A percentile compares a stretch with the other conserved stretches of the same genome.
These are phyloP conservation scores for Acrobeloides nanus DNA, from an alignment of 2,888 invertebrate genomes.

Conservation along the genomic window DNA sequence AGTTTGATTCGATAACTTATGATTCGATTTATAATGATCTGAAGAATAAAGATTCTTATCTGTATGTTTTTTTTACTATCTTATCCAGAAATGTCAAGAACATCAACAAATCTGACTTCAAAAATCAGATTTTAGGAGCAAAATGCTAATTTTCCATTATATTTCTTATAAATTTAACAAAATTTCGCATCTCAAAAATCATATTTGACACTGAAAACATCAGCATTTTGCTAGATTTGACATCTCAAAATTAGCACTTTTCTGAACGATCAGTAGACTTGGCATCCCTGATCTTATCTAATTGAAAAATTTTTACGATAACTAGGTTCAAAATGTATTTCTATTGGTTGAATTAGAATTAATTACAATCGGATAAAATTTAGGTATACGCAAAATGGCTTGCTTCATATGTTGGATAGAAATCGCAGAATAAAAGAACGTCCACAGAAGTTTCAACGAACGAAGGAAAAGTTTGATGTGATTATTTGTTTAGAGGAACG, in stretches of 20 bases:
- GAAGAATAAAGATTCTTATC: conserved; percentile 28
- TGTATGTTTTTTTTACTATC: conserved; percentile 33
- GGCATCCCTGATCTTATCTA: too few relatives aligned
- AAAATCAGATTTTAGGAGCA: too few relatives aligned
- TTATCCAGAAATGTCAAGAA: too few relatives aligned
- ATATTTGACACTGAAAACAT: too few relatives aligned
- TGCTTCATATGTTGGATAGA: conserved; percentile 93
- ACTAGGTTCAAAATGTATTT: neutral
- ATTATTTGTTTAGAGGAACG: conserved; percentile 94
- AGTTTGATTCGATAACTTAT: conserved; percentile 70
- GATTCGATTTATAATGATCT: conserved; percentile 75
- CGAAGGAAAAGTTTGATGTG: conserved; percentile 82
- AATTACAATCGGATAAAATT: conserved; percentile 4
- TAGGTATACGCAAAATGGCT: conserved; percentile 86
- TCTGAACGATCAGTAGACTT: too few relatives aligned
- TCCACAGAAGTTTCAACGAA: conserved; percentile 87
- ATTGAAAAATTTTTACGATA: too few relatives aligned
- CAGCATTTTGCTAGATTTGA: too few relatives aligned
- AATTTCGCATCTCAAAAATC: too few relatives aligned
- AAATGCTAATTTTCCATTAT: too few relatives aligned
- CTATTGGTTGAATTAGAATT: neutral
- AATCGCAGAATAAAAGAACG: conserved; percentile 86
- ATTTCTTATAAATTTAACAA: too few relatives aligned
- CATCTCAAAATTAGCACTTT: too few relatives aligned
- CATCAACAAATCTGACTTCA: too few relatives aligned